Percentiles rank a stretch among this genome's conserved stretches.
Conservation (phyloP, 2,888 invertebrate species). For the Geotrupes spiniger region DNA sequence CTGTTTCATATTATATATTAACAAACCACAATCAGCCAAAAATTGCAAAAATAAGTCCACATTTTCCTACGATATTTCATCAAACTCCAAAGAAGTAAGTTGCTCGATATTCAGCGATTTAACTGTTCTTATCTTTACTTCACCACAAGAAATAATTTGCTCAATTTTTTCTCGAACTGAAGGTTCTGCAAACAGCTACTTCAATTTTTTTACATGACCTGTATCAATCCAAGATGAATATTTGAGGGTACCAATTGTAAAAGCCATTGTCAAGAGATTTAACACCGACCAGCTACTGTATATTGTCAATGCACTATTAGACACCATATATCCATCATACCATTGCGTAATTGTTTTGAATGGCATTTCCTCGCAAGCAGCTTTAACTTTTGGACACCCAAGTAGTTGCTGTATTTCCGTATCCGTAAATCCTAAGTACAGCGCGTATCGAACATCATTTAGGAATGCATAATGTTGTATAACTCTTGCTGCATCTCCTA, state of each 20-base stretch:
- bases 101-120: slow-evolving; percentile 10
- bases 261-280: slow-evolving; percentile 5
- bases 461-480: slow-evolving; percentile 22
- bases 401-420: slow-evolving; percentile 23
- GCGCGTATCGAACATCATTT: slow-evolving; percentile 21
- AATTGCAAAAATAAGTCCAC: slow-evolving; percentile 16
- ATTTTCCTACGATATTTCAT: slow-evolving; percentile 13
- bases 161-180: slow-evolving; percentile 14
- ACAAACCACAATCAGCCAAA: slow-evolving; percentile 25
- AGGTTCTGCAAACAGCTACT: slow-evolving; percentile 13
- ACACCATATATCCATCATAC: slow-evolving; percentile 20
- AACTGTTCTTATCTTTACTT: slow-evolving; percentile 11
- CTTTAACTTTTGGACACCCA: slow-evolving; percentile 21
- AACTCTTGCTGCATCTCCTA: too few species aligned
- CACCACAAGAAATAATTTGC: slow-evolving; percentile 11
- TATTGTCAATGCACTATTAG: slow-evolving; percentile 10
- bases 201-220: slow-evolving; percentile 11
- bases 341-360: slow-evolving; percentile 19
- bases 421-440: slow-evolving; percentile 24
- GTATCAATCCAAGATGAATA: slow-evolving; percentile 16
- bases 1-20: slow-evolving; percentile 19
- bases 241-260: slow-evolving; percentile 2
- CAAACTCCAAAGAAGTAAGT: slow-evolving; percentile 13
- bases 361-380: slow-evolving; percentile 21
- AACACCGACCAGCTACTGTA: slow-evolving; percentile 14